Conservation (phyloP, 2,113 vertebrate genomes). For the Lipotes vexillifer region DNA sequence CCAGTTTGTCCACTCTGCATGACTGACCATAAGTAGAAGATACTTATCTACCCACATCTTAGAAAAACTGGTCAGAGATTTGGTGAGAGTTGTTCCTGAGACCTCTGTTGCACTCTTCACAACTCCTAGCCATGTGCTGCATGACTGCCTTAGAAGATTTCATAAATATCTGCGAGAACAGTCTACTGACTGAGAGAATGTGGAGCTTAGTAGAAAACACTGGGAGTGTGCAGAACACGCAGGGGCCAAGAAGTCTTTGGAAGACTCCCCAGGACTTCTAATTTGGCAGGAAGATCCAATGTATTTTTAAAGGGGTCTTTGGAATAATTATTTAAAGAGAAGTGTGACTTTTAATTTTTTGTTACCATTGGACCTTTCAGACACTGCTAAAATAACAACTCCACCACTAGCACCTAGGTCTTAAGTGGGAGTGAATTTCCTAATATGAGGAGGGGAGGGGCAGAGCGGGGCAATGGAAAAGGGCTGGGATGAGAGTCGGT, state of each 20-base stretch:
- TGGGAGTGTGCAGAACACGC: accelerated
- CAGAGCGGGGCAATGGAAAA: background rate
- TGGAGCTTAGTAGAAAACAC: background rate
- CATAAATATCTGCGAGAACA: background rate
- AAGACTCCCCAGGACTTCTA: background rate
- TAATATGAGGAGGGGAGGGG: background rate
- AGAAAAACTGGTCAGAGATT: background rate
- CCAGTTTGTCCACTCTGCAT: background rate
- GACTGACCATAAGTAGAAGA: background rate
- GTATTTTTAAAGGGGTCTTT: background rate
- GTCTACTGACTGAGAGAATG: background rate
- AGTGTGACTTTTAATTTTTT: background rate
- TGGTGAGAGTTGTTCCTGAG: background rate
- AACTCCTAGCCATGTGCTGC: background rate
- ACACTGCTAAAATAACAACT: background rate
- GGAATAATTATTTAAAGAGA: background rate
- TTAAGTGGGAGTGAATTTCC: background rate
- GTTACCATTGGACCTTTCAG: background rate
- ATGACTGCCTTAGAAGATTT: background rate
- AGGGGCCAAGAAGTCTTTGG: background rate
- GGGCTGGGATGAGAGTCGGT: background rate
- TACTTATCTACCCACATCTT: background rate
- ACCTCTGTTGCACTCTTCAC: background rate
- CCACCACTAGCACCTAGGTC: background rate
- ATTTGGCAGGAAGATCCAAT: background rate